Base-by-base conservation (phyloP, 2,113 vertebrate genomes). In the Pungitius pungitius region DNA sequence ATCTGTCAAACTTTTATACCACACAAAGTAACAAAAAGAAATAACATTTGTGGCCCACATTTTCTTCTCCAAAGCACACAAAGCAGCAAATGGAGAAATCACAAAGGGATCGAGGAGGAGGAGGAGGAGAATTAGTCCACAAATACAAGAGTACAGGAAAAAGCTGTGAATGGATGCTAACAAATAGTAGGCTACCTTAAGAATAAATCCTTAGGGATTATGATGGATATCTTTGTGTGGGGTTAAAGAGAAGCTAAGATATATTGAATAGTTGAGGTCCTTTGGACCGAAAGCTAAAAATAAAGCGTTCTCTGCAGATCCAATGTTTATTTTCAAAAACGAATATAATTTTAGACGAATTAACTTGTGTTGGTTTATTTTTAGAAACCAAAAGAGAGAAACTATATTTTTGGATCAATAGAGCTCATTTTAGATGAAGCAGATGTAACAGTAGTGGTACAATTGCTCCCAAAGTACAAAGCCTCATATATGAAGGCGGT, bases 41-140 rank as follows among this genome's bases (percentile, higher is more conserved):
- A 69, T 2, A 54, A 64, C 45, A 69, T 51, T 68, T 22, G 17
- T 66, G 76, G 59, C 17, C 55, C 51, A 67, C 66, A 51, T 51
- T 59, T 80, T 56, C 81, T 67, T 75, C n/a, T 67, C 30, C 42
- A 64, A 69, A 55, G 13, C 55, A 40, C 77, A 79, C 81, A 7
- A 43, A 83, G 81, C 54, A 82, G 77, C 77, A 85, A 78, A 85
- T 65, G 59, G 54, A 77, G 63, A 69, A 45, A 63, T 71, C 39
- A 58, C 75, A 20, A 20, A 59, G 40, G 17, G 68, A 33, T 75
- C 2, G 6, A 56, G 55, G 55, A 52, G 35, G 45, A 71, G n/a
- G n/a, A n/a, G n/a, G n/a, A n/a, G 43, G 13, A 26, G 17, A 6
- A 59, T 24, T n/a, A 27, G 56, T 63, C 73, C 55, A 63, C 52